Evolutionary conservation across 2,113 vertebrate species (phyloP), one percentile per base, ranked within the genome.

Genomic region (Otis tarda): DNA sequence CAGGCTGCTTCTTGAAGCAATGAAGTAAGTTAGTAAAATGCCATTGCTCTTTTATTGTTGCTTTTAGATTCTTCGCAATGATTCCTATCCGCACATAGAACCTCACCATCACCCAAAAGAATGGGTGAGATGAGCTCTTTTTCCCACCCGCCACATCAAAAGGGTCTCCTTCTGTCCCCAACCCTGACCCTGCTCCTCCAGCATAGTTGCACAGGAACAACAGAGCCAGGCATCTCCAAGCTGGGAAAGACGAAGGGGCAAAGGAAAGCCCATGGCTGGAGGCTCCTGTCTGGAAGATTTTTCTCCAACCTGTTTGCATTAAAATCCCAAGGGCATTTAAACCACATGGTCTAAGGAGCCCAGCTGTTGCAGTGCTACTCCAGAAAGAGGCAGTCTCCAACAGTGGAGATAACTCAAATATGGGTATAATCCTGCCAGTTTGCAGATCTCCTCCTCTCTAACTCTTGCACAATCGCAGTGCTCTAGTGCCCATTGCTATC

Each of bases 161-260:
- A 69, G 43, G 33, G 28, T 53, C 23, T 60, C 20, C 47, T 78
- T 37, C 41, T 31, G 24, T 14, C 7, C 9, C 11, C 6, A 49
- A 3, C 25, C 35, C 35, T 5, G 21, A 18, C 17, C 6, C 24
- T 13, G 9, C 28, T 56, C 24, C 28, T 10, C 59, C 39, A 56
- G 45, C 41, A 76, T 7, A 60, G 37, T 35, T 83, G 50, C 12
- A 39, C 1, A 1, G 35, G 53, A 85, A 24, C 30, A 1, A 10
- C 68, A 95, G 22, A 45, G 33, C 1, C 1, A 5, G 22, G 30
- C 50, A 73, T 8, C 11, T 37, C 19, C 0, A 0, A 41, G 63
- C 20, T 37, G 24, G 14, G 45, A 63, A 83, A 90, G 28, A 61
- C 64, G 37, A 27, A 70, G 37, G 25, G 16, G 37, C 24, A 90